These are phyloP conservation scores for Lithosia quadra DNA, from an alignment of 2,888 invertebrate species.

Conservation along the genomic window DNA sequence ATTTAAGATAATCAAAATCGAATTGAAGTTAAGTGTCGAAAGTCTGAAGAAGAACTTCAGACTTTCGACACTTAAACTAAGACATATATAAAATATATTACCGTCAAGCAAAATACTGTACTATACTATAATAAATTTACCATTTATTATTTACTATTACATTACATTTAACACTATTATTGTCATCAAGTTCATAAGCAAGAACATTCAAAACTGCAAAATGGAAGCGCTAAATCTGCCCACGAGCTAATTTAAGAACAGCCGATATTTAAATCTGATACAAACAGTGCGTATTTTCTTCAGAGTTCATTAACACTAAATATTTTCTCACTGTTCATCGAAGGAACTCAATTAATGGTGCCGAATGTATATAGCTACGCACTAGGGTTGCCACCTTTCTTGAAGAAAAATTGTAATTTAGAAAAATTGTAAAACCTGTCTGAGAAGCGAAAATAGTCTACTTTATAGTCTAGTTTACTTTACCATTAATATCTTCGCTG, in stretches of 20 bases:
- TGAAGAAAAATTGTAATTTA: too few relatives aligned
- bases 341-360: not conserved
- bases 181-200: not conserved
- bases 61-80: too few relatives aligned
- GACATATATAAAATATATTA: not conserved
- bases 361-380: not conserved
- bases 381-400: not conserved
- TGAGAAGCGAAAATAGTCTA: too few relatives aligned
- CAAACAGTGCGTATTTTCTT: slow-evolving; percentile 36
- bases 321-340: slow-evolving; percentile 22
- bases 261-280: slow-evolving; percentile 17
- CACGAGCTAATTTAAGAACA: slow-evolving; percentile 28
- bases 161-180: too few relatives aligned
- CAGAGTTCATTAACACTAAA: slow-evolving; percentile 37
- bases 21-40: too few relatives aligned
- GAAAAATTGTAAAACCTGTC: not conserved
- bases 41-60: too few relatives aligned
- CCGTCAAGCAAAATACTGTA: not conserved
- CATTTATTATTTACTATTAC: too few relatives aligned
- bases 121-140: too few relatives aligned
- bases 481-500: too few relatives aligned
- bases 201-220: not conserved
- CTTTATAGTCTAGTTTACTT: too few relatives aligned
- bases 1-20: too few relatives aligned
- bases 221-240: not conserved